Conservation (phyloP, 2,113 vertebrate genomes). For the Promerops cafer region DNA sequence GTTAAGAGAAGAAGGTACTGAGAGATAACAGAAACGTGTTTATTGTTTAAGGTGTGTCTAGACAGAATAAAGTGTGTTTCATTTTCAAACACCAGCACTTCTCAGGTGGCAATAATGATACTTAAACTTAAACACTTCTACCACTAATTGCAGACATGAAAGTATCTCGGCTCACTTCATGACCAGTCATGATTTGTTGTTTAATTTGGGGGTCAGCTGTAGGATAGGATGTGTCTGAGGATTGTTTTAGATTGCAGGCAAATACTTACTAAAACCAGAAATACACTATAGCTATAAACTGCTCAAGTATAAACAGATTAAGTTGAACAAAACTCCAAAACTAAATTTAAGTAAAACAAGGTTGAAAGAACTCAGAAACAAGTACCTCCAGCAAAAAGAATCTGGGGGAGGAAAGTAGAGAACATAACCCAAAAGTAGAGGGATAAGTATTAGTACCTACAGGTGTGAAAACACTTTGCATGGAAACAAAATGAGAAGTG, state of each 20-base stretch:
- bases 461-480: not conserved
- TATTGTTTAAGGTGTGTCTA: not conserved
- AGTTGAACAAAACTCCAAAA: not conserved
- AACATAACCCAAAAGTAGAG: not conserved
- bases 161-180: not conserved
- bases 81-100: not conserved
- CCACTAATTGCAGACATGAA: not conserved
- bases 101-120: not conserved
- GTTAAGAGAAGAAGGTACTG: not conserved
- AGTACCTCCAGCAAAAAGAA: not conserved
- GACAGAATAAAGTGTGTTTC: not conserved
- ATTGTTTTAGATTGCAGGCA: not conserved
- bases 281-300: not conserved
- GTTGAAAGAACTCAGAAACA: not conserved
- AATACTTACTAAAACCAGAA: not conserved
- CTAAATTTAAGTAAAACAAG: not conserved
- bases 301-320: not conserved
- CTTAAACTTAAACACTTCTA: not conserved
- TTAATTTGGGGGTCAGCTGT: not conserved
- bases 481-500: not conserved
- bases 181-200: not conserved
- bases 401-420: not conserved
- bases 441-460: not conserved
- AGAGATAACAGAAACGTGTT: not conserved
- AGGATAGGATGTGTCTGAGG: not conserved